These are phyloP conservation scores for Drosophila meridiana DNA, from an alignment of 2,888 invertebrate species.

Conservation along the genomic window DNA sequence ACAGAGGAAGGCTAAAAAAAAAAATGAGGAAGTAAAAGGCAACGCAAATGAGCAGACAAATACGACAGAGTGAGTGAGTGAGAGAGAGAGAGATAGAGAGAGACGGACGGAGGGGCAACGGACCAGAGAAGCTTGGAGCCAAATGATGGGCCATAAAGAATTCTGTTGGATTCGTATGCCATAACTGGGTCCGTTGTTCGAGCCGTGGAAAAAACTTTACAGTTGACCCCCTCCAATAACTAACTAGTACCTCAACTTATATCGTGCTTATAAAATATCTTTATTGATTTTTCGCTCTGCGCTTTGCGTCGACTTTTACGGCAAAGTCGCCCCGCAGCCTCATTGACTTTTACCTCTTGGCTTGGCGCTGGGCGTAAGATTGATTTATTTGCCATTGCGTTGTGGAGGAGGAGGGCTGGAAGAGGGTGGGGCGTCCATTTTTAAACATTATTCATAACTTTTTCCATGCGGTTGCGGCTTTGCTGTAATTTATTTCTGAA, in stretches of 20 bases:
- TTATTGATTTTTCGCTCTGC: constrained; percentile 67
- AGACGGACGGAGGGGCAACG: not conserved
- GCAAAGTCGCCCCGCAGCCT: constrained; percentile 16
- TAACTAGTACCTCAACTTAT: constrained; percentile 31
- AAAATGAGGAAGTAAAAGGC: constrained; percentile 18
- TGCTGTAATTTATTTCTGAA: constrained; percentile 71
- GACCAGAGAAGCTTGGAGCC: not conserved
- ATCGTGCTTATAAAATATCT: constrained; percentile 49
- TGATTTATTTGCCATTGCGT: constrained; percentile 73
- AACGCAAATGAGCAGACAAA: constrained; percentile 46
- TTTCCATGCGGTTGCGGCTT: constrained; percentile 53
- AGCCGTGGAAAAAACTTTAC: constrained; percentile 30
- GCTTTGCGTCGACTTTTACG: constrained; percentile 17
- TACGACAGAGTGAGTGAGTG: not conserved
- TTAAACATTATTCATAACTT: constrained; percentile 77
- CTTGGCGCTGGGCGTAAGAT: constrained; percentile 60
- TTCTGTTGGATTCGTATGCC: constrained; percentile 23
- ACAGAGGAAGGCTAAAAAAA: constrained; percentile 4
- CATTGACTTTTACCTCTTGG: constrained; percentile 34
- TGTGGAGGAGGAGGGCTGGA: not conserved
- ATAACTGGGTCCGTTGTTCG: constrained; percentile 15
- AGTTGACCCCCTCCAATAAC: constrained; percentile 22
- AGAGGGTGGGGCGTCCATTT: constrained; percentile 33
- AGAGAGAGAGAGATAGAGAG: not conserved
- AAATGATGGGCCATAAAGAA: constrained; percentile 37